A percentile compares a stretch with the other conserved stretches of the same genome.
Evolutionary conservation across 1,140 invertebrate species (phyloP).

Genomic region (Galleria mellonella): DNA sequence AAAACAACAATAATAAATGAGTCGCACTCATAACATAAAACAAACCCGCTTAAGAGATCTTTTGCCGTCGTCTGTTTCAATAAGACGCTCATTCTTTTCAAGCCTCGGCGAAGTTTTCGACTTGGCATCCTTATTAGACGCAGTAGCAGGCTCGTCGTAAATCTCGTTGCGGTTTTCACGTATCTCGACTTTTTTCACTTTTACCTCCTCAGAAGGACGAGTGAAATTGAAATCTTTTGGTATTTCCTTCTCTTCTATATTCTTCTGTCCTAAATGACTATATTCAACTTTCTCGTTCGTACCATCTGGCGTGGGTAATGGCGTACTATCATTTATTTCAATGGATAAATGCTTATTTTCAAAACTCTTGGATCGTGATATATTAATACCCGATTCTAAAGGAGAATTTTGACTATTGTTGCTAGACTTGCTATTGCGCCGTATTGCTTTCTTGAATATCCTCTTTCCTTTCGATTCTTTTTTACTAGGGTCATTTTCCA

Average conservation of each 20-base stretch:
- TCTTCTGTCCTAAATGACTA: slow-evolving; percentile 13
- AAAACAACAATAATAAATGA: no score
- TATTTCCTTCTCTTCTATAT: slow-evolving; percentile 27
- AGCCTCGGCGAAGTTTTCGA: slow-evolving; percentile 9
- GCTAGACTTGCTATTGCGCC: slow-evolving; percentile 55
- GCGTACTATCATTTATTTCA: slow-evolving; percentile 40
- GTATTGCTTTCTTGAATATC: slow-evolving; percentile 52
- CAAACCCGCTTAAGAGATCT: slow-evolving; percentile 60
- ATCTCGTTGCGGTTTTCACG: slow-evolving; percentile 35
- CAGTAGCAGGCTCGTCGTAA: slow-evolving; percentile 22
- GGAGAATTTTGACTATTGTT: slow-evolving; percentile 42
- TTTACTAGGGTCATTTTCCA: slow-evolving; percentile 70
- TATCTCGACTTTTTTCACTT: slow-evolving; percentile 36
- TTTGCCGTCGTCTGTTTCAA: slow-evolving; percentile 30
- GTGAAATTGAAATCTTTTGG: neutral
- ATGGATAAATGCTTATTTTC: slow-evolving; percentile 44
- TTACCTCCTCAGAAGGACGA: slow-evolving; percentile 6
- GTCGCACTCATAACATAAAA: slow-evolving; percentile 8
- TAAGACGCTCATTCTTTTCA: slow-evolving; percentile 15
- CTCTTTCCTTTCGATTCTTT: slow-evolving; percentile 65
- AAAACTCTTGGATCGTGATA: slow-evolving; percentile 46
- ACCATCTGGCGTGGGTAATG: slow-evolving; percentile 42
- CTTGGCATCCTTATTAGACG: slow-evolving; percentile 17
- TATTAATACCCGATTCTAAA: slow-evolving; percentile 25
- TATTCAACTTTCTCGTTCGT: slow-evolving; percentile 27